Base-by-base conservation (phyloP, 2,113 vertebrate species). In the Bagarius yarrelli region DNA sequence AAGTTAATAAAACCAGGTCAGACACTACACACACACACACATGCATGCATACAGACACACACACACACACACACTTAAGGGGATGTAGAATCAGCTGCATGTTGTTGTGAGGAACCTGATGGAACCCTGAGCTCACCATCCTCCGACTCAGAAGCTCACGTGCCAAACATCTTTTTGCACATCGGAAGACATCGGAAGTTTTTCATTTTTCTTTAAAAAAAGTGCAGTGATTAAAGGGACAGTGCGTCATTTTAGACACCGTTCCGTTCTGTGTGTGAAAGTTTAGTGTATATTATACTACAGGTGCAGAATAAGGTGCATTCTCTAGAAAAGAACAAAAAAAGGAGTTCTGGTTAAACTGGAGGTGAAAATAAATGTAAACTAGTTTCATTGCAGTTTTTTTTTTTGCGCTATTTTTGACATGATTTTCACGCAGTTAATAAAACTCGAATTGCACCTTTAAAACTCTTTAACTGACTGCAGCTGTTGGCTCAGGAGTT, bases 401-500 rank as follows among this genome's bases (percentile, higher is more conserved):
- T 19, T 34, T 34, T 36, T 9, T 21, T 14, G 5, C 19, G 6
- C 19, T 19, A 0, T 19, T 19, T 8, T 57, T 57, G 19, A 4
- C 19, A 19, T 59, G 19, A n/a, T 15, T 69, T 2, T n/a, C n/a
- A n/a, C n/a, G n/a, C n/a, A n/a, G n/a, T n/a, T n/a, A 66, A 23
- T 34, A 34, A 4, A 40, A 47, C 19, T 27, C 16, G 25, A 0
- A 52, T 16, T 8, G 47, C 47, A 21, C 9, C 4, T 52, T 64
- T 47, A 57, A 23, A 59, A 75, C 40, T 84, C 88, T 95, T 95
- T 98, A 91, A 95, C 98, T 44, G 96, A 95, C 83, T 98, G 96
- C 92, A 99, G 95, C 94, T 98, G 97, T 91, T 99, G 97, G 87
- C 96, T 98, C 91, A 98, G 91, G 91, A 98, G 96, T 88, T 98